Evolutionary conservation across 2,113 vertebrate genomes (phyloP).

Genomic region (Miniopterus natalensis): DNA sequence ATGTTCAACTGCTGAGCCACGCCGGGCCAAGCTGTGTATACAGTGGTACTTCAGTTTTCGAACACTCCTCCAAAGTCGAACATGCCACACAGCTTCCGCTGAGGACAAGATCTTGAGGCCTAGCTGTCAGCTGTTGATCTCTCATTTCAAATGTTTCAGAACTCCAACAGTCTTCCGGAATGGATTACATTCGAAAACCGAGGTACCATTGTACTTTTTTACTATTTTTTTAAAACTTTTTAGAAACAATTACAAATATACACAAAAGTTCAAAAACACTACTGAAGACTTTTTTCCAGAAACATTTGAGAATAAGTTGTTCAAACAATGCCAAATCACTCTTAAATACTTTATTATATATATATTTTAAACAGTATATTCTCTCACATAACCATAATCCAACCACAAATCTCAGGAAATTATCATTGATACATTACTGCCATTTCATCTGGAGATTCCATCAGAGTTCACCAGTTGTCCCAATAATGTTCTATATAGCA

Average conservation of each 20-base stretch:
- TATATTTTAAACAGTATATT: not conserved
- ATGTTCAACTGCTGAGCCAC: too few relatives aligned
- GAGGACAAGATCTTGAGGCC: too few relatives aligned
- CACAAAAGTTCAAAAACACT: slow-evolving; percentile 31
- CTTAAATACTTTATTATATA: not conserved
- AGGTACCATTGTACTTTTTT: not conserved
- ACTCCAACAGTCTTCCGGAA: too few relatives aligned
- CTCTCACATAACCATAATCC: not conserved
- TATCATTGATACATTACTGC: not conserved
- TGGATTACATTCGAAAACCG: too few relatives aligned
- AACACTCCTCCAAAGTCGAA: too few relatives aligned
- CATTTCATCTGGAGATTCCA: not conserved
- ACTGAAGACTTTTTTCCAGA: not conserved
- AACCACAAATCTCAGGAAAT: slow-evolving; percentile 25
- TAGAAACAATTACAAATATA: not conserved
- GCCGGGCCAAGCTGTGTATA: too few relatives aligned
- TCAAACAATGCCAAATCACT: not conserved
- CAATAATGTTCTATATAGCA: not conserved
- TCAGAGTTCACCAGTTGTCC: not conserved
- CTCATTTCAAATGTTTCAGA: too few relatives aligned
- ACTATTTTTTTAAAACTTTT: slow-evolving; percentile 24
- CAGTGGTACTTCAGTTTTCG: too few relatives aligned
- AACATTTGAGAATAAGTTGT: slow-evolving; percentile 42
- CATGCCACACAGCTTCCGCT: too few relatives aligned
- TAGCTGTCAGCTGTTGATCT: too few relatives aligned